Evolutionary conservation across 92 coral and sea anemone genomes (phyloP).

Genomic region (Galaxea fascicularis): DNA sequence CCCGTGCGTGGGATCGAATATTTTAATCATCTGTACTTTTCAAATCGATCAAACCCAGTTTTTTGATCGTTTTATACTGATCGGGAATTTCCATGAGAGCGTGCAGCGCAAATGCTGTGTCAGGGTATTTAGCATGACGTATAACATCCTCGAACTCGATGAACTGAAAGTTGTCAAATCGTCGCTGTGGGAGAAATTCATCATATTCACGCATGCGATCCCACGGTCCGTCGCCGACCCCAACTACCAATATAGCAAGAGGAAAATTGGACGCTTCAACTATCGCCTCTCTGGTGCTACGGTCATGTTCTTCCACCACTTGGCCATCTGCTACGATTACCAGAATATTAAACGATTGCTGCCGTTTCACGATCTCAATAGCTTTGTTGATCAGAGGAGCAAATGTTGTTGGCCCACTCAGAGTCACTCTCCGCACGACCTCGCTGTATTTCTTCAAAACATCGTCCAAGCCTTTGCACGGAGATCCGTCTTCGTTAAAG

Average conservation of each 20-base stretch:
- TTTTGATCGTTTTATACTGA: slow-evolving; percentile 81
- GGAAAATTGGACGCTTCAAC: slow-evolving; percentile 93
- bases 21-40: slow-evolving; percentile 1
- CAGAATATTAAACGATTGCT: slow-evolving; percentile 75
- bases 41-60: slow-evolving; percentile 69
- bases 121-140: slow-evolving; percentile 75
- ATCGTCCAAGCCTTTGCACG: slow-evolving; percentile 84
- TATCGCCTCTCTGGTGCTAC: slow-evolving; percentile 83
- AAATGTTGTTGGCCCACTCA: slow-evolving; percentile 97
- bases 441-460: slow-evolving; percentile 82
- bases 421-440: slow-evolving; percentile 80
- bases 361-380: slow-evolving; percentile 80
- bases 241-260: slow-evolving; percentile 88
- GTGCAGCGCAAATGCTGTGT: slow-evolving; percentile 89
- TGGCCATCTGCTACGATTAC: slow-evolving; percentile 97
- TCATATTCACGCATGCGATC: slow-evolving; percentile 96
- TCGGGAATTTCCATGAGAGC: slow-evolving; percentile 99
- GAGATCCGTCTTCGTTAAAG: slow-evolving; percentile 74
- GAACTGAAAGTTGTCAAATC: slow-evolving; percentile 98
- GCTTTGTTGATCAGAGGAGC: slow-evolving; percentile 94
- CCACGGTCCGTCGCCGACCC: slow-evolving; percentile 99
- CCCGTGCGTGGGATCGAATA: neutral
- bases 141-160: slow-evolving; percentile 79
- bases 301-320: slow-evolving; percentile 91
- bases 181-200: slow-evolving; percentile 82